Conservation (phyloP, 2,797 vertebrate genomes). For the Siniperca obscura region DNA sequence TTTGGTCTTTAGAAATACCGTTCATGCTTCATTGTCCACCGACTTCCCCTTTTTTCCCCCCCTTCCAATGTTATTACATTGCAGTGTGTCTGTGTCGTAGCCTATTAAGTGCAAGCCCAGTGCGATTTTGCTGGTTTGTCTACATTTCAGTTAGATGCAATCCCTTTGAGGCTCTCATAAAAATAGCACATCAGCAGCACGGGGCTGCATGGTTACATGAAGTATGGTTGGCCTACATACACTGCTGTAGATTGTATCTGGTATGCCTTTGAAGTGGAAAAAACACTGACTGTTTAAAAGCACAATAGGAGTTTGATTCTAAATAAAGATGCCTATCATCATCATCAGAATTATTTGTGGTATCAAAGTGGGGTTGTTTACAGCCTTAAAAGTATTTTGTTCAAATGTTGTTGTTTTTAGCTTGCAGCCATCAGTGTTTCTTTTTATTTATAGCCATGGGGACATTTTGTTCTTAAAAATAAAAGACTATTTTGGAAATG, state of each 20-base stretch:
- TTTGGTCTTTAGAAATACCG: conserved; percentile 48
- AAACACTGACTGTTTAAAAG: conserved; percentile 30
- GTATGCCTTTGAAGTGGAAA: conserved; percentile 62
- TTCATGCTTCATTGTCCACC: conserved; percentile 36
- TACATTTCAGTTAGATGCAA: conserved; percentile 57
- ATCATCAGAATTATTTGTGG: conserved; percentile 2
- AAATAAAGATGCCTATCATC: conserved; percentile 43
- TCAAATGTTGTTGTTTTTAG: not conserved
- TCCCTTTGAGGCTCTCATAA: conserved; percentile 73
- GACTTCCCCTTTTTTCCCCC: conserved; percentile 12
- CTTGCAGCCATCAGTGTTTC: conserved; percentile 16
- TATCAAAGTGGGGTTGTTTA: conserved; percentile 26
- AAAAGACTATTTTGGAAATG: not conserved
- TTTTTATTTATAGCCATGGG: conserved; percentile 6
- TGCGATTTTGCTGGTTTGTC: conserved; percentile 36
- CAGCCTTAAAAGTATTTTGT: not conserved
- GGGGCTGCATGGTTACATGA: conserved; percentile 60
- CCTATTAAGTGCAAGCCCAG: conserved; percentile 43
- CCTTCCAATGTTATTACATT: conserved; percentile 1
- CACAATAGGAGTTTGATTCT: conserved; percentile 28
- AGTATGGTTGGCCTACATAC: conserved; percentile 80
- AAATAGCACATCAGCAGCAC: conserved; percentile 76
- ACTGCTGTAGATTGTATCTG: conserved; percentile 61
- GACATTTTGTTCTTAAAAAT: conserved; percentile 1
- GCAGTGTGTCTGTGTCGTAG: conserved; percentile 22